Percentiles rank a stretch among this genome's conserved stretches.
Evolutionary conservation across 2,113 vertebrate genomes (phyloP).

Genomic region (Ceyx margarethae): DNA sequence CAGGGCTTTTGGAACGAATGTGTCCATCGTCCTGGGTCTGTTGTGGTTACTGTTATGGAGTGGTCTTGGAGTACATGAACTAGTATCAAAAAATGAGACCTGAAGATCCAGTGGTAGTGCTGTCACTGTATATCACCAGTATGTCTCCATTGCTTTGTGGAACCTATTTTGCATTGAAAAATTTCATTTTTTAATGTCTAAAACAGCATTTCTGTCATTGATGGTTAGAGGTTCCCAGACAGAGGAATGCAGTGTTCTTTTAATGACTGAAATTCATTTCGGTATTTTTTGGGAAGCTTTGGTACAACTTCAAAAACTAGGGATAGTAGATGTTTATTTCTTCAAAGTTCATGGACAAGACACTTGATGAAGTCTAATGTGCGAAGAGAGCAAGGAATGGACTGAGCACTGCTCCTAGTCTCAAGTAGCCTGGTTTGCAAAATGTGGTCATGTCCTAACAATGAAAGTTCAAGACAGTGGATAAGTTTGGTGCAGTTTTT

Average conservation of each 20-base stretch:
- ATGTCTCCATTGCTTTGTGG: not conserved
- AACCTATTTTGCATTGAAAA: not conserved
- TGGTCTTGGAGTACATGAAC: not conserved
- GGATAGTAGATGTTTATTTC: not conserved
- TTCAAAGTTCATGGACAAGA: not conserved
- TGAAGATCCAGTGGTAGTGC: not conserved
- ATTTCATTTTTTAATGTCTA: fast-evolving
- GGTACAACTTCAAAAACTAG: not conserved
- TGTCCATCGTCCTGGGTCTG: fast-evolving
- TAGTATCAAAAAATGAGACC: not conserved
- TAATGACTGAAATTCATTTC: not conserved
- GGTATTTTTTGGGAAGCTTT: not conserved
- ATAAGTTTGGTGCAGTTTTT: not conserved
- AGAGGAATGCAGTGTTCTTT: not conserved
- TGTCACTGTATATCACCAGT: not conserved
- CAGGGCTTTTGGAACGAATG: fast-evolving
- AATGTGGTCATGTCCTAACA: not conserved
- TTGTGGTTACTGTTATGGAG: not conserved
- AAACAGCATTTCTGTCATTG: not conserved
- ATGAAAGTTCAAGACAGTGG: not conserved
- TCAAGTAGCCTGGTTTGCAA: not conserved
- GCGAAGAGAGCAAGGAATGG: not conserved
- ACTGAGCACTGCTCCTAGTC: not conserved
- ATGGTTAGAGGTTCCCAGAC: not conserved
- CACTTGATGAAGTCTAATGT: not conserved